These are phyloP conservation scores for Cetoscarus ocellatus DNA, from an alignment of 2,797 vertebrate species.

Conservation along the genomic window DNA sequence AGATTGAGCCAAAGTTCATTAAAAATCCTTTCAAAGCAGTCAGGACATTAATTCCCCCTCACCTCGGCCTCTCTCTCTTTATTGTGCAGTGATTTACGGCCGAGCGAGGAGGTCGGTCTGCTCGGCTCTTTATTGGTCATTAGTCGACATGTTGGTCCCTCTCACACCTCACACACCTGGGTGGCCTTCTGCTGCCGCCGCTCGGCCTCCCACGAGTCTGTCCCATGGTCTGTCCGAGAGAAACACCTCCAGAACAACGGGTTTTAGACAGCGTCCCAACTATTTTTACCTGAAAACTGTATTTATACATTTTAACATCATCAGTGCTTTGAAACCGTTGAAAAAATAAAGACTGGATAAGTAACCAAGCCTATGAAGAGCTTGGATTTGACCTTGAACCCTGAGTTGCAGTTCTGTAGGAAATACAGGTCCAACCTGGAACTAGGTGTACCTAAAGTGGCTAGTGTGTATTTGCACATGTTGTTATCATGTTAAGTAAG, in stretches of 20 bases:
- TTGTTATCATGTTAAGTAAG: too few relatives aligned
- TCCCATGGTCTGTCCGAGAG: background rate
- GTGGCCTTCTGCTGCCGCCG: background rate
- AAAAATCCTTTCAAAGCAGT: background rate
- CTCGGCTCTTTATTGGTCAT: background rate
- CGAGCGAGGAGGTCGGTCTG: background rate
- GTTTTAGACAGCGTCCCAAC: too few relatives aligned
- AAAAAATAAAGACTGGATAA: too few relatives aligned
- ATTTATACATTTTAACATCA: too few relatives aligned
- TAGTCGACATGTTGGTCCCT: background rate
- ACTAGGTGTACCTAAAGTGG: too few relatives aligned
- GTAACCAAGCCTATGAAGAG: too few relatives aligned
- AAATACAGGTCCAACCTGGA: too few relatives aligned
- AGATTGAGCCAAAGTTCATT: background rate
- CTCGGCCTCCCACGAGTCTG: background rate
- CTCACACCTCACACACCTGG: constrained; percentile 1
- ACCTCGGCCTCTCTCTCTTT: background rate
- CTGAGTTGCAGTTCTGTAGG: too few relatives aligned
- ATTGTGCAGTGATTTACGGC: background rate
- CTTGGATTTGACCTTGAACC: too few relatives aligned
- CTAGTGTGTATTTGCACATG: too few relatives aligned
- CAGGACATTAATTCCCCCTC: background rate
- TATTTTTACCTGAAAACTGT: too few relatives aligned
- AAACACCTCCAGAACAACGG: background rate
- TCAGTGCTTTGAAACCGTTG: too few relatives aligned